Conservation (phyloP, 2,113 vertebrate genomes). For the Crotophaga sulcirostris region DNA sequence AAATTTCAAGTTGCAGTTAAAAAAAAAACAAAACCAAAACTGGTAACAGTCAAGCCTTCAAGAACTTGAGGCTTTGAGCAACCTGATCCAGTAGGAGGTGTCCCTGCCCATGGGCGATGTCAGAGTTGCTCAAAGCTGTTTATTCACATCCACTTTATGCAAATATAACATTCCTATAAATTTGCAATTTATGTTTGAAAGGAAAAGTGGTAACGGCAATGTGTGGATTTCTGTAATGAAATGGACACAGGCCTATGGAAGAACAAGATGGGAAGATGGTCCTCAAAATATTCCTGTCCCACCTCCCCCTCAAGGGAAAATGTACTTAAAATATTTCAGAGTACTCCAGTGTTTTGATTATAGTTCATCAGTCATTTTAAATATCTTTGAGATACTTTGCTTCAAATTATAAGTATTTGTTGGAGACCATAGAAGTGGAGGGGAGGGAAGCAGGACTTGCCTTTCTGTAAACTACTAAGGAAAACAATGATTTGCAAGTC, state of each 20-base stretch:
- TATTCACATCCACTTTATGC: not conserved
- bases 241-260: not conserved
- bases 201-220: not conserved
- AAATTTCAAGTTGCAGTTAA: not conserved
- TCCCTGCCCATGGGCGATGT: not conserved
- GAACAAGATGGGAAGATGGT: not conserved
- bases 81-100: too few species aligned
- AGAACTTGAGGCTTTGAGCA: not conserved
- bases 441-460: not conserved
- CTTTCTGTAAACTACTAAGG: not conserved
- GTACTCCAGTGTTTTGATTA: not conserved
- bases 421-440: not conserved
- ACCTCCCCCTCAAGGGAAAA: not conserved
- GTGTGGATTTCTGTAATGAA: not conserved
- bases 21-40: not conserved
- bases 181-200: not conserved
- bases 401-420: not conserved
- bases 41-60: not conserved
- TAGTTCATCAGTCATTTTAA: not conserved
- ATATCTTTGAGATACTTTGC: not conserved
- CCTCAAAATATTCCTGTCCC: not conserved
- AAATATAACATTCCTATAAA: not conserved
- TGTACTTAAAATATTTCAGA: not conserved
- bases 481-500: not conserved
- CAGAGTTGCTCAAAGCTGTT: not conserved